phyloP scores from a whole-genome alignment of 1,140 invertebrate genomes.

The Drosophila nannoptera region DNA sequence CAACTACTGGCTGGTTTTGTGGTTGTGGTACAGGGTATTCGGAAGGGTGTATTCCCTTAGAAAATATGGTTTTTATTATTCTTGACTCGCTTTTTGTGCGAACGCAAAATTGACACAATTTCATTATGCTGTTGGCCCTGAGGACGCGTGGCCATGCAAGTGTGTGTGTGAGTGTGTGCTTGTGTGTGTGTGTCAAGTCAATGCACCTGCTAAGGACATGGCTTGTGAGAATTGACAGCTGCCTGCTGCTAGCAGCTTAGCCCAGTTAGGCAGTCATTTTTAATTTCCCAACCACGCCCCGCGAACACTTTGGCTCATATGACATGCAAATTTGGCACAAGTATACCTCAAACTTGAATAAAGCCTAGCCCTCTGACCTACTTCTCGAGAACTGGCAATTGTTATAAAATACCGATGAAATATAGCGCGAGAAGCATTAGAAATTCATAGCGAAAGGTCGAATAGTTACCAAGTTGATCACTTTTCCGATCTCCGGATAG shows the following conservation, averaged over 20 bases:
- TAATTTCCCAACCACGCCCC: constrained; percentile 21
- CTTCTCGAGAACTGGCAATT: constrained; percentile 9
- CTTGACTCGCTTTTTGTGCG: not conserved
- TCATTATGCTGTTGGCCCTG: constrained; percentile 25
- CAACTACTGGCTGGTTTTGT: not conserved
- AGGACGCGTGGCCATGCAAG: not conserved
- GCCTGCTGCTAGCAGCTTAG: constrained; percentile 55
- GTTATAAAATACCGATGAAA: no score
- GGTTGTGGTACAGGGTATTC: not conserved
- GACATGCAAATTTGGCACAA: constrained; percentile 41
- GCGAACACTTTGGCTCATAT: constrained; percentile 14
- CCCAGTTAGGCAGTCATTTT: constrained; percentile 49
- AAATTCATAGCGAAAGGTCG: no score
- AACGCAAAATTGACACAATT: constrained; percentile 65
- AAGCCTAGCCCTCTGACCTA: constrained; percentile 33
- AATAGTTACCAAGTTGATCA: no score
- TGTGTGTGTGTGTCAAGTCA: constrained; percentile 40
- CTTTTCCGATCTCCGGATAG: no score
- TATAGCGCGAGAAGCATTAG: no score
- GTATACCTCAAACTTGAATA: constrained; percentile 40
- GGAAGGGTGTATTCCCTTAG: not conserved
- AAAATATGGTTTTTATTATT: not conserved
- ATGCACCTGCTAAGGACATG: constrained; percentile 52
- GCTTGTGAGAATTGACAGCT: constrained; percentile 53
- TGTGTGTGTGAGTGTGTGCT: not conserved